These are phyloP conservation scores for Rhagoletis pomonella DNA, from an alignment of 1,140 invertebrate species.

Conservation along the genomic window DNA sequence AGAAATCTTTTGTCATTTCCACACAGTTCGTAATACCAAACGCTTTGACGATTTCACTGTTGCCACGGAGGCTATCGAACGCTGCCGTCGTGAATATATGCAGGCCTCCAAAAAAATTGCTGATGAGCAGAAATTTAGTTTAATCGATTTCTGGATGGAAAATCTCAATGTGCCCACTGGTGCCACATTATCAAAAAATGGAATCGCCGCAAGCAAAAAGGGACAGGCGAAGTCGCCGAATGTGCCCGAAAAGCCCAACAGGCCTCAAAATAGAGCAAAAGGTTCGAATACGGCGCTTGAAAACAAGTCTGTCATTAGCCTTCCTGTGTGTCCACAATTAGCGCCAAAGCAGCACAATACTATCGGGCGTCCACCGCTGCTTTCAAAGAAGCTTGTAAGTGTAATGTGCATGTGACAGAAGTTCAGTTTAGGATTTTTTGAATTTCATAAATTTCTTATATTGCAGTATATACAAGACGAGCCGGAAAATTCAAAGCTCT, in stretches of 20 bases:
- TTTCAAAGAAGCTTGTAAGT: conserved; percentile 32
- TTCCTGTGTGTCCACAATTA: not conserved
- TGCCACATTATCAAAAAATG: not conserved
- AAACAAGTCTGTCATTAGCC: not conserved
- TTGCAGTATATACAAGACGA: conserved; percentile 57
- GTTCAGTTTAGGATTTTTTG: not conserved
- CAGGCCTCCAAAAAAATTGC: not conserved
- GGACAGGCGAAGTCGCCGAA: not conserved
- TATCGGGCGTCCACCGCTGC: not conserved
- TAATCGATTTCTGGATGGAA: conserved; percentile 50
- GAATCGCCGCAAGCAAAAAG: not conserved
- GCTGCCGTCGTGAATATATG: conserved; percentile 23
- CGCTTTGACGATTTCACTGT: not conserved
- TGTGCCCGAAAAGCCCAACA: not conserved
- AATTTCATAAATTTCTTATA: not conserved
- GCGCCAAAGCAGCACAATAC: conserved; percentile 23
- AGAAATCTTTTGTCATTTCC: too few relatives aligned
- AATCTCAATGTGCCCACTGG: conserved; percentile 24
- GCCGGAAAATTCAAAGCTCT: conserved; percentile 44
- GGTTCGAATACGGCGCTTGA: not conserved
- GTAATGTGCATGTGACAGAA: not conserved
- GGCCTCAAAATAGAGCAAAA: not conserved
- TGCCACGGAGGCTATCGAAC: conserved; percentile 2
- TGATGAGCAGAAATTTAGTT: conserved; percentile 48
- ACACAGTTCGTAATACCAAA: conserved; percentile 24